These are phyloP conservation scores for Jacana jacana DNA, from an alignment of 2,113 vertebrate genomes.

Conservation along the genomic window DNA sequence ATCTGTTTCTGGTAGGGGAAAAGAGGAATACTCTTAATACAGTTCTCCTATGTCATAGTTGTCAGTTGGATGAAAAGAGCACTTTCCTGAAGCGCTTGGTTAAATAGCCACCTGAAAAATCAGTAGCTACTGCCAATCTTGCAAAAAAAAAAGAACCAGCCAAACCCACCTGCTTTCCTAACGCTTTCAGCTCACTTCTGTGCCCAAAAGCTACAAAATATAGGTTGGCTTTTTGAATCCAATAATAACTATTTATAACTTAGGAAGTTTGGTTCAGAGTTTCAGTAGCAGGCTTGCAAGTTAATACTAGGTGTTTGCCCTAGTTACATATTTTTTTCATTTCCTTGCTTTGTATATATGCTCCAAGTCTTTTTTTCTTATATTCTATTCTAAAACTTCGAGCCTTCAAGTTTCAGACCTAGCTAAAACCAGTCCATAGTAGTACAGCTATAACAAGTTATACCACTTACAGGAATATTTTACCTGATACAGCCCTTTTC, in stretches of 20 bases:
- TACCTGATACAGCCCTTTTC: background rate
- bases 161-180: background rate
- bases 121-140: background rate
- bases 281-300: background rate
- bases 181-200: background rate
- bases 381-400: background rate
- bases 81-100: background rate
- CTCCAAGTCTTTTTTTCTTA: background rate
- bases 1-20: background rate
- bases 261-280: background rate
- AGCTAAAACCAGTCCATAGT: background rate
- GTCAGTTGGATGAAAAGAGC: background rate
- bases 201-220: background rate
- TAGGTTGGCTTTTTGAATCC: background rate
- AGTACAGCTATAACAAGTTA: background rate
- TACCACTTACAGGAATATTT: background rate
- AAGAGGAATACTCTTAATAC: background rate
- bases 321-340: background rate
- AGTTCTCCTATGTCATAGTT: background rate
- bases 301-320: background rate
- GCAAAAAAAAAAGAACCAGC: too few relatives aligned
- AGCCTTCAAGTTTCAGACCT: background rate
- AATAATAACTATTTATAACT: background rate
- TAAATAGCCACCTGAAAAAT: background rate
- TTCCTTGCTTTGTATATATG: background rate